Conservation (phyloP, 2,888 invertebrate species). For the Leptinotarsa tumamoca region DNA sequence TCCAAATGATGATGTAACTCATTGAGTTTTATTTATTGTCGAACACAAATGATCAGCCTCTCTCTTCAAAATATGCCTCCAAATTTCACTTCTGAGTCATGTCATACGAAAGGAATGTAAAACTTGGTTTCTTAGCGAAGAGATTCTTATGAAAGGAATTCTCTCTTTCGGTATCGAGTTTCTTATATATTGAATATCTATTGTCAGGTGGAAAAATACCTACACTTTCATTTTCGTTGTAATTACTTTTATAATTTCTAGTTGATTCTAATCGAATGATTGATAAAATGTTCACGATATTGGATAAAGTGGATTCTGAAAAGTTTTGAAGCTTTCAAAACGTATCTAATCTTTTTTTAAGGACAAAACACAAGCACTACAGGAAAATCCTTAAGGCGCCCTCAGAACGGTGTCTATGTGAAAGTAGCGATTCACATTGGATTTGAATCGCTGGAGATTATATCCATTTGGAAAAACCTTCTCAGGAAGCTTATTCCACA, state of each 20-base stretch:
- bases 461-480: too few species aligned
- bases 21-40: background rate
- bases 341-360: too few species aligned
- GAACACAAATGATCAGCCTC: background rate
- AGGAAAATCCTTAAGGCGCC: too few species aligned
- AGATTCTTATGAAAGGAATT: constrained; percentile 18
- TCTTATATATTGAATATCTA: background rate
- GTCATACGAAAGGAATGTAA: constrained; percentile 11
- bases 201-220: background rate
- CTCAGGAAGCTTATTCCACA: too few species aligned
- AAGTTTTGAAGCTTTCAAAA: too few species aligned
- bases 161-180: constrained; percentile 15
- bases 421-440: too few species aligned
- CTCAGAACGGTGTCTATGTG: too few species aligned
- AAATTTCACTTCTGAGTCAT: constrained; percentile 15
- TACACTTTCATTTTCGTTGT: constrained; percentile 11
- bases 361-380: too few species aligned
- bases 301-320: too few species aligned
- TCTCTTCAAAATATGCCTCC: constrained; percentile 1
- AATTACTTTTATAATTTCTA: background rate
- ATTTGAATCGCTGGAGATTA: too few species aligned
- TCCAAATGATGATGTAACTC: background rate
- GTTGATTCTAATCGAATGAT: background rate
- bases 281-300: background rate
- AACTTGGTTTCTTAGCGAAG: constrained; percentile 16